phyloP scores from a whole-genome alignment of 2,888 invertebrate species.

The Lasioglossum marginatum region DNA sequence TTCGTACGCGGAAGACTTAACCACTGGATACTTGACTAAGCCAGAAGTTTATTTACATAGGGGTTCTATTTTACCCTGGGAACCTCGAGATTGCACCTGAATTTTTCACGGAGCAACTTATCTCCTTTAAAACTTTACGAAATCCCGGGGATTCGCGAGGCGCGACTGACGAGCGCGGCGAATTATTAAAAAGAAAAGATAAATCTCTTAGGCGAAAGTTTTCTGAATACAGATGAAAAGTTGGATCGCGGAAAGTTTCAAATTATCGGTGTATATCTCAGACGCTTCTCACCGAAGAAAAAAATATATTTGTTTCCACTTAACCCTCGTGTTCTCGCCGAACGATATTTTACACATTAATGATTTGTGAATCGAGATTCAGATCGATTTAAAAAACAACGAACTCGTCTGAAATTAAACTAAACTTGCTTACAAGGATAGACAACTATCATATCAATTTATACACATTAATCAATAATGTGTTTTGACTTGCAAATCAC shows the following conservation, averaged over 20 bases:
- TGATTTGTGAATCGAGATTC: not conserved
- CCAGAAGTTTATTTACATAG: conserved; percentile 30
- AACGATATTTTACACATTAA: not conserved
- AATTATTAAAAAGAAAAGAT: conserved; percentile 12
- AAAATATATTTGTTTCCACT: not conserved
- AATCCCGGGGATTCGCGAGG: not conserved
- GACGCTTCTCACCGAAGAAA: not conserved
- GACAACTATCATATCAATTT: not conserved
- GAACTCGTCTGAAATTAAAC: not conserved
- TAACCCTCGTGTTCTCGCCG: not conserved
- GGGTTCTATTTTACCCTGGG: conserved; percentile 17
- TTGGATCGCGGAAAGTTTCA: not conserved
- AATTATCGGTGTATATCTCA: conserved; percentile 6
- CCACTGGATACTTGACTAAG: conserved; percentile 23
- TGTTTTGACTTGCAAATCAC: not conserved
- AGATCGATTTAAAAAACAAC: not conserved
- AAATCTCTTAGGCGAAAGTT: conserved; percentile 1
- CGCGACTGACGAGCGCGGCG: not conserved
- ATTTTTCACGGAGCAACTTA: conserved; percentile 23
- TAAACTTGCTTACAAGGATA: not conserved
- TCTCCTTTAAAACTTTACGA: conserved; percentile 18
- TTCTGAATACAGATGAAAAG: not conserved
- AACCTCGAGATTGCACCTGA: conserved; percentile 19
- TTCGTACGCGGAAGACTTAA: conserved; percentile 1
- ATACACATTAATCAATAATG: not conserved